Percentiles rank a stretch among this genome's conserved stretches.
These are phyloP conservation scores for Chiloscyllium punctatum DNA, from an alignment of 2,797 vertebrate genomes.

Conservation along the genomic window DNA sequence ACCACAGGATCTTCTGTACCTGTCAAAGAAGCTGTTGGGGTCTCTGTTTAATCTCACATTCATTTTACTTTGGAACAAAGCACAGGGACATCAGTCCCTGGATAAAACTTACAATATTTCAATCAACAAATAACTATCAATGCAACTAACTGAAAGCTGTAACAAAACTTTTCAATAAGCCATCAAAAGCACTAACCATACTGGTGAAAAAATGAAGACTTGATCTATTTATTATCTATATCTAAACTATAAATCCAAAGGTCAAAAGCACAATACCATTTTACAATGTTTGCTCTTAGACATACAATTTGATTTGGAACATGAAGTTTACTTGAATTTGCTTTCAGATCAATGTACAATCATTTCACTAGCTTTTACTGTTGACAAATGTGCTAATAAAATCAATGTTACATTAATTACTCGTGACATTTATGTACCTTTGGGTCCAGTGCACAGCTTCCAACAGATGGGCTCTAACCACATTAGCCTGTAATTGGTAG, in stretches of 20 bases:
- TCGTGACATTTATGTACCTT: background rate
- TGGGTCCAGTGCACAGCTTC: background rate
- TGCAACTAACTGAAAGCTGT: background rate
- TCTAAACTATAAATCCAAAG: background rate
- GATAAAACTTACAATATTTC: background rate
- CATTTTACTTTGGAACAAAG: background rate
- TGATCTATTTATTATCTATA: background rate
- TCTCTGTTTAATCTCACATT: background rate
- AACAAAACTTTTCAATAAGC: background rate
- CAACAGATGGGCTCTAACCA: background rate
- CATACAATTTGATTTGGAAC: too few relatives aligned
- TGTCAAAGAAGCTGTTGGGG: background rate
- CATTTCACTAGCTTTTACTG: background rate
- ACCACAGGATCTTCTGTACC: background rate
- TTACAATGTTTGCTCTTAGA: background rate
- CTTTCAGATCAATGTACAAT: background rate
- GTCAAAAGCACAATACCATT: background rate
- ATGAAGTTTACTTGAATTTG: background rate
- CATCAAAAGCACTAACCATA: background rate
- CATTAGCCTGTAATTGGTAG: background rate
- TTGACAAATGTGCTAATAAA: background rate
- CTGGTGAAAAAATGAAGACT: background rate
- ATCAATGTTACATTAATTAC: background rate
- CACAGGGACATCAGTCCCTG: background rate
- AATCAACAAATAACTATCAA: background rate